Conservation (phyloP, 2,113 vertebrate genomes). For the Elachura formosa region DNA sequence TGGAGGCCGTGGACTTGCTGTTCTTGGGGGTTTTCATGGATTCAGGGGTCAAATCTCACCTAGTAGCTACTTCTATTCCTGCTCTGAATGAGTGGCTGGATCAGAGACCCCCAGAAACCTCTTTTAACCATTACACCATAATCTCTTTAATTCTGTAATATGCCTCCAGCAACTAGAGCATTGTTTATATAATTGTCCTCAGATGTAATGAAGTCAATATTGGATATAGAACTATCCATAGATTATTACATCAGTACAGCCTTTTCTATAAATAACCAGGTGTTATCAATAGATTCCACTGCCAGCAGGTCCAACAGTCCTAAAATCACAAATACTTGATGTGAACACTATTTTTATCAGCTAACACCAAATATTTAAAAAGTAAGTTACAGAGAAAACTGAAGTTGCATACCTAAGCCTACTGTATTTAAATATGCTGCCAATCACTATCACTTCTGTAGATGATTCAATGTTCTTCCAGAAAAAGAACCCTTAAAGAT, state of each 20-base stretch:
- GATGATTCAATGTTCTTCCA: background rate
- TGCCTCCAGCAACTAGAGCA: background rate
- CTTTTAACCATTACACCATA: background rate
- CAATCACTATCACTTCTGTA: background rate
- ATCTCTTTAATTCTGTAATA: background rate
- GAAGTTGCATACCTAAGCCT: background rate
- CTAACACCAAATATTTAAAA: background rate
- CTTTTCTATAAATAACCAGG: background rate
- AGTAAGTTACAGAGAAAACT: background rate
- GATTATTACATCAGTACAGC: background rate
- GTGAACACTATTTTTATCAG: background rate
- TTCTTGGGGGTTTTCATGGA: background rate
- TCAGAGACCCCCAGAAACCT: background rate
- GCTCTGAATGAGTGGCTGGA: background rate
- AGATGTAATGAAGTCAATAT: background rate
- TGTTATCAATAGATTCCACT: background rate
- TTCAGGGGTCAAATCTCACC: background rate
- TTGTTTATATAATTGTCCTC: background rate
- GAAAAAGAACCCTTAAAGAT: background rate
- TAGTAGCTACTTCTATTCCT: background rate
- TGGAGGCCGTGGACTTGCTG: background rate
- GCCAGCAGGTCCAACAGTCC: background rate
- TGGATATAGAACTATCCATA: background rate
- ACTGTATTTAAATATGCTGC: background rate
- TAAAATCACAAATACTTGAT: background rate